These are phyloP conservation scores for Dicrostonyx torquatus DNA, from an alignment of 2,797 vertebrate species.

Conservation along the genomic window DNA sequence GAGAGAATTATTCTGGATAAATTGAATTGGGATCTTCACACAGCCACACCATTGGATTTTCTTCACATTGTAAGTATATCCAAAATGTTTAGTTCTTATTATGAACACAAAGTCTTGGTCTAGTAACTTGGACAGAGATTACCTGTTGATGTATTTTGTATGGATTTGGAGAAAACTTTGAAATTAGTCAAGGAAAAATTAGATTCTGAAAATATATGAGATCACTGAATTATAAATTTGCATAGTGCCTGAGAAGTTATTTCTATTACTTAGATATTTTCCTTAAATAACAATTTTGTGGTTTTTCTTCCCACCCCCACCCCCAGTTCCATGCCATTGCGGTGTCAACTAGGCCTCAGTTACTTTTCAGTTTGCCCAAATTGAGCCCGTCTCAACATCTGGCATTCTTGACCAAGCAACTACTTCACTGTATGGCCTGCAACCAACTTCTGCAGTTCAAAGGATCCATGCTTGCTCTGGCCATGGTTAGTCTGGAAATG, in stretches of 20 bases:
- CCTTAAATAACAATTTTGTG: conserved; percentile 46
- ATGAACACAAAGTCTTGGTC: conserved; percentile 34
- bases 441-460: conserved; percentile 92
- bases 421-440: conserved; percentile 94
- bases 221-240: conserved; percentile 29
- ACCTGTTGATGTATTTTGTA: background rate
- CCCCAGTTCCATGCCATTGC: conserved; percentile 94
- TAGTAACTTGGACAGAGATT: conserved; percentile 40
- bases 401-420: conserved; percentile 90
- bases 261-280: conserved; percentile 36
- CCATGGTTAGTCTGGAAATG: conserved; percentile 96
- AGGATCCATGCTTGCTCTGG: conserved; percentile 96
- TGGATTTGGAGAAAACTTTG: conserved; percentile 36
- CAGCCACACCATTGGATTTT: conserved; percentile 96
- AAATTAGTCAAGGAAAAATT: conserved; percentile 40
- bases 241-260: background rate
- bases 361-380: conserved; percentile 87
- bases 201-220: conserved; percentile 47
- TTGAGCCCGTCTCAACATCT: conserved; percentile 93
- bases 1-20: conserved; percentile 98
- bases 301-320: background rate
- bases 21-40: conserved; percentile 97
- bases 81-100: conserved; percentile 43
- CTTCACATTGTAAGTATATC: conserved; percentile 93
- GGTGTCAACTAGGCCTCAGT: conserved; percentile 90